Percentiles rank a stretch among this genome's conserved stretches.
phyloP scores from a whole-genome alignment of 2,888 invertebrate genomes.

The Epiperipatus broadwayi region DNA sequence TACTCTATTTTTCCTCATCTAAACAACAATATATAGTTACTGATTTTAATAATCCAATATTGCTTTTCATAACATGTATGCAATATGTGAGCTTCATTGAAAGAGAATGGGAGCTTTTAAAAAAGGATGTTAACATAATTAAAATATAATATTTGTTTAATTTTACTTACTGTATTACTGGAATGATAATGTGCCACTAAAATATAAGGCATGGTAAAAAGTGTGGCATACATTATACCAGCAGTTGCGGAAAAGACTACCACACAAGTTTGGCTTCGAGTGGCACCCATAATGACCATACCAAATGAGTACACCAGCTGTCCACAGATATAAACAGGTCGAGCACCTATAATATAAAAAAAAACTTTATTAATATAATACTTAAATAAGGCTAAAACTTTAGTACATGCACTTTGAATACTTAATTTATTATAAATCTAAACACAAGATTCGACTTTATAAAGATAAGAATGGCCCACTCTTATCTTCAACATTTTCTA shows the following conservation, averaged over 20 bases:
- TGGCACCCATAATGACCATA: conserved; percentile 64
- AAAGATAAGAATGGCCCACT: no score
- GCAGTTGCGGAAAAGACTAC: conserved; percentile 78
- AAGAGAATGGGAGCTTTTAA: background rate
- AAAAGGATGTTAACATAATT: background rate
- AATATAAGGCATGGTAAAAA: conserved; percentile 91
- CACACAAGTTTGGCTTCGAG: conserved; percentile 36
- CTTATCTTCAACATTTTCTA: no score
- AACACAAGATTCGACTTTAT: no score
- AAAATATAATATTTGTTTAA: conserved; percentile 10
- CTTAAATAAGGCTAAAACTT: no score
- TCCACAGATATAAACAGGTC: conserved; percentile 66
- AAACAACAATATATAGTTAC: no score
- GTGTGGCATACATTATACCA: conserved; percentile 88
- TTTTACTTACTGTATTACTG: conserved; percentile 55
- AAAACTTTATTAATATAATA: conserved; percentile 8
- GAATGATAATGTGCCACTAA: conserved; percentile 84
- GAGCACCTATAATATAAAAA: conserved; percentile 44
- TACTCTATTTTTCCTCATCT: no score
- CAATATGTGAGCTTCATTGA: background rate
- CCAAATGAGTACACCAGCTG: conserved; percentile 68
- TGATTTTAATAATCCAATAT: no score
- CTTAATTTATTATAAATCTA: no score
- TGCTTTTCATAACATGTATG: no score
- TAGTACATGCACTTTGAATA: no score